Base-by-base conservation (phyloP, 2,888 invertebrate species). In the Lithophane ornitopus region DNA sequence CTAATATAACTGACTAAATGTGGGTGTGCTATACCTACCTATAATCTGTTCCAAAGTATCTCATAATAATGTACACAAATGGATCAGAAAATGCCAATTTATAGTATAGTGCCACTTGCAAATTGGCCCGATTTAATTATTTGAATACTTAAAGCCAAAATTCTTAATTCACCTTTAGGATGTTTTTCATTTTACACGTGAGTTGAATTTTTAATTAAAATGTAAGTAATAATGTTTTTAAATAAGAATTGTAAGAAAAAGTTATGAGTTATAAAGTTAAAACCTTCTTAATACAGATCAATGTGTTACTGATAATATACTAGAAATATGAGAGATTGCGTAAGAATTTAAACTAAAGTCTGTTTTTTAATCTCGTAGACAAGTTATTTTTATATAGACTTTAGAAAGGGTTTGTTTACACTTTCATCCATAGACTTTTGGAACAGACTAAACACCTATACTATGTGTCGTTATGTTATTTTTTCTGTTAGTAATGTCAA, bases 391-490 rank as follows among this genome's bases (percentile, higher is more conserved):
- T n/a, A n/a, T n/a, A n/a, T n/a, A n/a, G n/a, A n/a, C 34, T 4
- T 34, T 34, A 28, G 28, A 34, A n/a, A 34, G 16, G n/a, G 1
- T 28, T 46, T 66, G 34, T 52, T 67, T n/a, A n/a, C 22, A 12
- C 28, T 49, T 22, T 49, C 14, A 14, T 6, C 28, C 28, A 28
- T 2, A 14, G 49, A 16, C 6, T n/a, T 66, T 34, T 9, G 8
- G 9, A 46, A 3, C 16, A 66, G 9, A 49, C 14, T 66, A 46
- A 28, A 28, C 66, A 66, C 6, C 6, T 26, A 44, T 2, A n/a
- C n/a, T n/a, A 52, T 34, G 9, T 52, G 19, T 67, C 52, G 52
- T 41, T 44, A 34, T 56, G 73, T 26, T 72, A 39, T 46, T 34
- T 70, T 9, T 56, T 19, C 9, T 19, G 14, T n/a, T 44, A n/a